These are phyloP conservation scores for Palloptera scutellata DNA, from an alignment of 2,888 invertebrate species.

Conservation along the genomic window DNA sequence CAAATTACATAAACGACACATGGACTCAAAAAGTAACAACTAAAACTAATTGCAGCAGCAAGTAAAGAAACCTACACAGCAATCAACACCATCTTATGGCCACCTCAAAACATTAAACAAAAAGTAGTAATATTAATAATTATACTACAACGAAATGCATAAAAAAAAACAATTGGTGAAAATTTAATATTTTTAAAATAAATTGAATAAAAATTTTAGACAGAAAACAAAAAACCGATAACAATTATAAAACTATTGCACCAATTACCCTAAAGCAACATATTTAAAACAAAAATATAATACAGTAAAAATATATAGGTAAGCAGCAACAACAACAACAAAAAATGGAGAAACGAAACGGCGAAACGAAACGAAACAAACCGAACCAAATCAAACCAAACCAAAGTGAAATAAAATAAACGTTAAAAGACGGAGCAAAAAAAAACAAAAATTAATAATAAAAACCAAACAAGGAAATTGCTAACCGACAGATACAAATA, in stretches of 20 bases:
- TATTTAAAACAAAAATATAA: constrained; percentile 19
- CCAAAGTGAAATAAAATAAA: constrained; percentile 18
- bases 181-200: constrained; percentile 13
- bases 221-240: constrained; percentile 22
- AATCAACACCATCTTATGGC: neutral
- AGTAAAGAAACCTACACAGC: no score
- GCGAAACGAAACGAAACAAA: constrained; percentile 14
- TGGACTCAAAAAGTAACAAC: no score
- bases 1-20: no score
- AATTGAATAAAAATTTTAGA: constrained; percentile 10
- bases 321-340: no score
- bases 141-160: constrained; percentile 37
- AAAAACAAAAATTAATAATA: constrained; percentile 10
- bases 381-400: constrained; percentile 17
- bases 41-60: no score
- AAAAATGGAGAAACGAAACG: constrained; percentile 12
- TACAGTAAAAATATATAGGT: constrained; percentile 17
- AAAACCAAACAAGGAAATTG: constrained; percentile 27
- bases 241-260: constrained; percentile 33
- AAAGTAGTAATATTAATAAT: constrained; percentile 34
- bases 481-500: constrained; percentile 11
- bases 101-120: constrained; percentile 22
- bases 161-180: constrained; percentile 38
- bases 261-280: constrained; percentile 31
- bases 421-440: constrained; percentile 7